phyloP scores from a whole-genome alignment of 2,888 invertebrate genomes.

The Aethes cnicana region DNA sequence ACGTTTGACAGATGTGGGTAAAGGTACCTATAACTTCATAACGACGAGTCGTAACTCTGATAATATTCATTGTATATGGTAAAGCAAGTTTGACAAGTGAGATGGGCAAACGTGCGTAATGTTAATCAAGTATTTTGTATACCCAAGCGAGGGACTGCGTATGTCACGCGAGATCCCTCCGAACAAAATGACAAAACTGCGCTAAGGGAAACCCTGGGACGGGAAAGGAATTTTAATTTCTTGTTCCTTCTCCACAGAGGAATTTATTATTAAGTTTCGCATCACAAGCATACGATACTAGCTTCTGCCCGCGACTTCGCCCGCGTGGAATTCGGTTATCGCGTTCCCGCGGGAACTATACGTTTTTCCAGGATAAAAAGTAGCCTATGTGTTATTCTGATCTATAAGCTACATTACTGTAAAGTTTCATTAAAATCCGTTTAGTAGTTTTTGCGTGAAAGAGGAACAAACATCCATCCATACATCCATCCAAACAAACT shows the following conservation, averaged over 20 bases:
- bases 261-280: slow-evolving; percentile 73
- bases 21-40: slow-evolving; percentile 19
- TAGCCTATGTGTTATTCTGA: too few relatives aligned
- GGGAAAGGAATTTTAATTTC: slow-evolving; percentile 75
- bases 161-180: slow-evolving; percentile 62
- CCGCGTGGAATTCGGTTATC: too few relatives aligned
- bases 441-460: too few relatives aligned
- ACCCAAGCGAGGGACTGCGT: slow-evolving; percentile 52
- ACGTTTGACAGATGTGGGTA: slow-evolving; percentile 19
- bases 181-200: slow-evolving; percentile 72
- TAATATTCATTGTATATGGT: slow-evolving; percentile 30
- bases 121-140: slow-evolving; percentile 34
- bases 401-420: too few relatives aligned
- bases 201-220: slow-evolving; percentile 56
- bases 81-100: slow-evolving; percentile 30
- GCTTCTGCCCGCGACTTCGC: too few relatives aligned
- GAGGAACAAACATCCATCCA: too few relatives aligned
- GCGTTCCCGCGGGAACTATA: too few relatives aligned
- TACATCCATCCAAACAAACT: too few relatives aligned
- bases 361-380: too few relatives aligned
- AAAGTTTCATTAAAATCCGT: too few relatives aligned
- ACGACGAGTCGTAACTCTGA: slow-evolving; percentile 23
- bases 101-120: slow-evolving; percentile 31
- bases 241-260: slow-evolving; percentile 70
- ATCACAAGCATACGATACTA: slow-evolving; percentile 66